Percentiles rank a stretch among this genome's conserved stretches.
These are phyloP conservation scores for Hyposmocoma kahamanoa DNA, from an alignment of 1,140 invertebrate species.

Conservation along the genomic window DNA sequence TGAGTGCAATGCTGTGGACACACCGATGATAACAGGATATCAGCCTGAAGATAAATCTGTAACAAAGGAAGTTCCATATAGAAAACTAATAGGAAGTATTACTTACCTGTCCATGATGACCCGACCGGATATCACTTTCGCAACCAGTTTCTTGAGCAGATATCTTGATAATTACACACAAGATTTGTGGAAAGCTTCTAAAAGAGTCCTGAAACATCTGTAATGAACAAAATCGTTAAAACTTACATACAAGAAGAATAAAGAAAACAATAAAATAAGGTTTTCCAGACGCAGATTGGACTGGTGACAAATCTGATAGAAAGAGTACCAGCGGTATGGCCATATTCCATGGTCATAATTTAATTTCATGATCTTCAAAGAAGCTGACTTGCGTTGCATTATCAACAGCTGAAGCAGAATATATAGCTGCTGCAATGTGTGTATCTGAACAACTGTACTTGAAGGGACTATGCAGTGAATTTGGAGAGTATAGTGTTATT, in stretches of 20 bases:
- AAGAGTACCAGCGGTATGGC: background rate
- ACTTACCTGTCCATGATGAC: too few relatives aligned
- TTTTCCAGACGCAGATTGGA: background rate
- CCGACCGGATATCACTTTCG: too few relatives aligned
- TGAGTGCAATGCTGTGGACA: too few relatives aligned
- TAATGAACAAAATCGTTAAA: background rate
- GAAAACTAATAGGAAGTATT: too few relatives aligned
- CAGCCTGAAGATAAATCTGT: too few relatives aligned
- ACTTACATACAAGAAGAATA: background rate
- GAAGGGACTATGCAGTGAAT: background rate
- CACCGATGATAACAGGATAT: too few relatives aligned
- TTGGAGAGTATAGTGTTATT: background rate
- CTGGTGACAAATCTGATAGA: background rate
- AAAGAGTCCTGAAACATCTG: background rate
- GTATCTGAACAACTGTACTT: background rate
- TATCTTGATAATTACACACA: too few relatives aligned
- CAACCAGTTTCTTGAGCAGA: too few relatives aligned
- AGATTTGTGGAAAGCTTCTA: background rate
- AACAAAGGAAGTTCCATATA: too few relatives aligned
- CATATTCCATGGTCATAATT: background rate
- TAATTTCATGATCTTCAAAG: background rate
- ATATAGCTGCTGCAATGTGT: background rate
- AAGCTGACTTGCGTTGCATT: background rate
- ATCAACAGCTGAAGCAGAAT: slow-evolving; percentile 1
- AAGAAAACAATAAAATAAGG: background rate